phyloP scores from a whole-genome alignment of 2,888 invertebrate species.

The Chaetogeoica ovagalla region DNA sequence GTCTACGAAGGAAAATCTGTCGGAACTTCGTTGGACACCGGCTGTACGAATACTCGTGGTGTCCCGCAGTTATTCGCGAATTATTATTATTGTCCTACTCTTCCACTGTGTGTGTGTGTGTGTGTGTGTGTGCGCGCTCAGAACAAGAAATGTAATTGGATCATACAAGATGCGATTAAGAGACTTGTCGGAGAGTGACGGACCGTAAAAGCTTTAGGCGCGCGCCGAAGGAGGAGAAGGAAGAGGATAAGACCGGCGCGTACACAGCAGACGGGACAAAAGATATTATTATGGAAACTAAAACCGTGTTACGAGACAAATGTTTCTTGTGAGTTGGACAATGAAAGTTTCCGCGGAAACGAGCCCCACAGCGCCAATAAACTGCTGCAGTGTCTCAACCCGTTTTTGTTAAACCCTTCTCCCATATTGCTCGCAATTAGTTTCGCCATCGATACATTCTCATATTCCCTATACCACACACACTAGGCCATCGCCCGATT shows the following conservation, averaged over 20 bases:
- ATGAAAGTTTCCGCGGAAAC: slow-evolving; percentile 43
- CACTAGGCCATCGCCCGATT: too few species aligned
- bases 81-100: background rate
- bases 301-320: slow-evolving; percentile 47
- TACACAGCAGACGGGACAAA: slow-evolving; percentile 5
- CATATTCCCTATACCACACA: background rate
- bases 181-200: slow-evolving; percentile 29
- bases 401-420: too few species aligned
- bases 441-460: background rate
- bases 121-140: background rate
- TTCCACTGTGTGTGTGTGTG: background rate
- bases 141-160: slow-evolving; percentile 23
- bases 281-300: slow-evolving; percentile 40
- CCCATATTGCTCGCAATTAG: background rate
- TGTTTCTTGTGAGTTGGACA: slow-evolving; percentile 45
- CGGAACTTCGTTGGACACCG: too few species aligned
- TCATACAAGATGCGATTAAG: slow-evolving; percentile 36
- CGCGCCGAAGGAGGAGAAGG: background rate
- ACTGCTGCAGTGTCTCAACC: background rate
- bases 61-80: too few species aligned
- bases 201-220: slow-evolving; percentile 26
- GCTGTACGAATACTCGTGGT: too few species aligned
- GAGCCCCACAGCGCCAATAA: slow-evolving; percentile 40
- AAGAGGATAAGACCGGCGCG: background rate
- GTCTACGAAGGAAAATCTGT: too few species aligned